phyloP scores from a whole-genome alignment of 2,888 invertebrate species.

The Ormia ochracea region DNA sequence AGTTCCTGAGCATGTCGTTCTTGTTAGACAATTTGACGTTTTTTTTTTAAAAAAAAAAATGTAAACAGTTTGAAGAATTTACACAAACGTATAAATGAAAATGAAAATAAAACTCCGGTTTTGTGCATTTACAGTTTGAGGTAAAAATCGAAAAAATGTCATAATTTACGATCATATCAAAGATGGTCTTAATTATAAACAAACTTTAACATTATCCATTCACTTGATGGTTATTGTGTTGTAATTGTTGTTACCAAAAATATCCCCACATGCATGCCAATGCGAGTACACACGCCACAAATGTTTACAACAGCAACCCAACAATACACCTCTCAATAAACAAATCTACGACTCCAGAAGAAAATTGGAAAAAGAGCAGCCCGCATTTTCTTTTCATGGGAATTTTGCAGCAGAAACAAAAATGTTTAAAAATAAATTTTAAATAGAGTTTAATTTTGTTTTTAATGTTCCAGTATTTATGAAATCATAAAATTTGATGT shows the following conservation, averaged over 20 bases:
- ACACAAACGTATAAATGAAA: too few species aligned
- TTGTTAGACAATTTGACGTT: slow-evolving; percentile 14
- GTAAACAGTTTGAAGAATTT: neutral
- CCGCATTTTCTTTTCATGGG: neutral
- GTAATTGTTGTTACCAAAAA: slow-evolving; percentile 53
- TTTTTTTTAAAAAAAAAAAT: neutral
- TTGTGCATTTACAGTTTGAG: neutral
- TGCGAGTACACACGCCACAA: slow-evolving; percentile 18
- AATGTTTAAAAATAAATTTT: neutral
- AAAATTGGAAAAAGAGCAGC: neutral
- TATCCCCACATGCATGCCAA: too few species aligned
- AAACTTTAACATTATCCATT: slow-evolving; percentile 26
- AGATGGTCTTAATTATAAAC: slow-evolving; percentile 46
- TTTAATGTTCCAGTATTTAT: slow-evolving; percentile 71
- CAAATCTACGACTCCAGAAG: slow-evolving; percentile 44
- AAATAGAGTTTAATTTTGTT: slow-evolving; percentile 2
- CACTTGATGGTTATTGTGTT: slow-evolving; percentile 41
- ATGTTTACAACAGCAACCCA: slow-evolving; percentile 8
- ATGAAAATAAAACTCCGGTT: neutral
- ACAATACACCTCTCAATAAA: slow-evolving; percentile 29
- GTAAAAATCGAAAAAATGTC: slow-evolving; percentile 32
- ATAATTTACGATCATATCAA: slow-evolving; percentile 57
- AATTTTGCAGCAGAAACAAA: slow-evolving; percentile 13
- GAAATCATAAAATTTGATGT: slow-evolving; percentile 77
- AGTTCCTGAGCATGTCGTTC: neutral